A percentile compares a stretch with the other conserved stretches of the same genome.
Conservation (phyloP, 1,140 invertebrate species). For the Atta texana region DNA sequence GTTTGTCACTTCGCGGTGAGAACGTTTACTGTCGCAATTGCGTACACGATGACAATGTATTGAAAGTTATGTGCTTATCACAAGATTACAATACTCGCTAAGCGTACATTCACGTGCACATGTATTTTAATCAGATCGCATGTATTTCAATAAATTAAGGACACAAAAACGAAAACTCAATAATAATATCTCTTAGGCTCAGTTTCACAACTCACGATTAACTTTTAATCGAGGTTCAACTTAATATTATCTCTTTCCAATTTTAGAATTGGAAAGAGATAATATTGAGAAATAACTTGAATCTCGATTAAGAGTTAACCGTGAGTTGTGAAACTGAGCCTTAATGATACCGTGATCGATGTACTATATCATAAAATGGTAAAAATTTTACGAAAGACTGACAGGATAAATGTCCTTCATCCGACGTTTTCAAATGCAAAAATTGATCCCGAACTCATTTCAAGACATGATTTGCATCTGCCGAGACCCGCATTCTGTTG, state of each 20-base stretch:
- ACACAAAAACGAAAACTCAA: background rate
- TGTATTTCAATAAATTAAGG: background rate
- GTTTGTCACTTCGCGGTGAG: background rate
- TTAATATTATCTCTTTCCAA: too few relatives aligned
- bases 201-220: too few relatives aligned
- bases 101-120: background rate
- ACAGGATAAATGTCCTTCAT: too few relatives aligned
- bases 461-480: slow-evolving; percentile 38
- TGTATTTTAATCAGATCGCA: background rate
- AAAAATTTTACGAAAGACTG: too few relatives aligned
- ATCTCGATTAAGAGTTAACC: too few relatives aligned
- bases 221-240: too few relatives aligned
- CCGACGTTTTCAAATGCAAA: background rate
- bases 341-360: too few relatives aligned
- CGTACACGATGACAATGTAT: background rate
- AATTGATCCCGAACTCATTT: background rate
- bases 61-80: slow-evolving; percentile 11
- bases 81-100: background rate
- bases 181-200: background rate
- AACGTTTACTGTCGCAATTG: slow-evolving; percentile 25
- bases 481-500: slow-evolving; percentile 38
- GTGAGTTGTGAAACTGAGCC: too few relatives aligned
- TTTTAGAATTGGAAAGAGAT: too few relatives aligned
- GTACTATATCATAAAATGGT: too few relatives aligned
- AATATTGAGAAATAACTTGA: too few relatives aligned